These are phyloP conservation scores for Parnassius mnemosyne DNA, from an alignment of 2,888 invertebrate species.

Conservation along the genomic window DNA sequence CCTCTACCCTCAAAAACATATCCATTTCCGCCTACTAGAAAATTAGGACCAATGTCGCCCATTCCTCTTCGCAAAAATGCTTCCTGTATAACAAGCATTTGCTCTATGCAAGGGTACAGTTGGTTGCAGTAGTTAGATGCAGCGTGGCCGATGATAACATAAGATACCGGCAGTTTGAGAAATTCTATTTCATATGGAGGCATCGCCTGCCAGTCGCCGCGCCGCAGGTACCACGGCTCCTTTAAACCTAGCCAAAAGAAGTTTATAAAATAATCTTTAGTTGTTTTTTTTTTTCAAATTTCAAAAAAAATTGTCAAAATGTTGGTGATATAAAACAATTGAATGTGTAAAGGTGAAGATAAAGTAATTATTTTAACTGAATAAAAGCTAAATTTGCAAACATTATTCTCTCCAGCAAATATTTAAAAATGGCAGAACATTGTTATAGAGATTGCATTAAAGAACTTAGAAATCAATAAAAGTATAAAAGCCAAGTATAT, in stretches of 20 bases:
- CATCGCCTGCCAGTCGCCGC: constrained; percentile 67
- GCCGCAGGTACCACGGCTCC: constrained; percentile 65
- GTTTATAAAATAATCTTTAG: constrained; percentile 17
- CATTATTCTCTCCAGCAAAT: too few species aligned
- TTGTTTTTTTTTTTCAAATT: too few species aligned
- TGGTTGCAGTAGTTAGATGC: constrained; percentile 47
- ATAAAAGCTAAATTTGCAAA: too few species aligned
- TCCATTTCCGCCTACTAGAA: constrained; percentile 59
- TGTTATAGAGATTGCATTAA: too few species aligned
- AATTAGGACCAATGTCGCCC: constrained; percentile 64
- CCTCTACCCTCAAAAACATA: constrained; percentile 66
- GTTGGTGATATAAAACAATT: too few species aligned
- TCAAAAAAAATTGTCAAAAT: too few species aligned
- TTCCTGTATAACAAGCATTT: constrained; percentile 49
- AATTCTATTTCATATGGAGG: constrained; percentile 44
- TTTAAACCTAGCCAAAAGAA: constrained; percentile 56
- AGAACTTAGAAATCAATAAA: too few species aligned
- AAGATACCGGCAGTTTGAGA: constrained; percentile 49
- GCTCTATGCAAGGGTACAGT: constrained; percentile 49
- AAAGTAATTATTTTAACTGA: too few species aligned
- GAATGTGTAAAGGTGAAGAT: too few species aligned
- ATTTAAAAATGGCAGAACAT: too few species aligned
- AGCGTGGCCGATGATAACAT: constrained; percentile 61
- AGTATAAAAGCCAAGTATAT: too few species aligned
- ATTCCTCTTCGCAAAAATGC: constrained; percentile 48